Conservation (phyloP, 2,888 invertebrate species). For the Drosophila neonasuta region DNA sequence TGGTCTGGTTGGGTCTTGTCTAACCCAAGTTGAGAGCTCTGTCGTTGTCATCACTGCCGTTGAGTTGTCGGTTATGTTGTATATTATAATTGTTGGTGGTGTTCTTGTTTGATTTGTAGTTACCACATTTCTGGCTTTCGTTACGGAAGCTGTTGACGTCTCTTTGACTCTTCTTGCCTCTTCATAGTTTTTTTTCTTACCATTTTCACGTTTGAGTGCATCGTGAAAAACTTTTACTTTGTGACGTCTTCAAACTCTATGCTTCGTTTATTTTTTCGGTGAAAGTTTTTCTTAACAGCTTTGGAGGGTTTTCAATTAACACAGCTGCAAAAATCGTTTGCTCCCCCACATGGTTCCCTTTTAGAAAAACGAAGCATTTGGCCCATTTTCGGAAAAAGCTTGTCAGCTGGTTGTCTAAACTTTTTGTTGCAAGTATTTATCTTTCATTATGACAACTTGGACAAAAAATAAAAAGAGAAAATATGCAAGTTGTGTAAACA, state of each 20-base stretch:
- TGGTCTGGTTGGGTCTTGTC: conserved; percentile 18
- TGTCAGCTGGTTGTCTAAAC: conserved; percentile 51
- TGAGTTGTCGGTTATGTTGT: conserved; percentile 47
- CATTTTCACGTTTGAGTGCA: conserved; percentile 58
- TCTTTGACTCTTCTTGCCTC: conserved; percentile 27
- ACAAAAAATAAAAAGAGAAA: conserved; percentile 20
- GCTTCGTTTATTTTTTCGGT: conserved; percentile 44
- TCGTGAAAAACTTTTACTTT: conserved; percentile 73
- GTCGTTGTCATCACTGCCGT: conserved; percentile 16
- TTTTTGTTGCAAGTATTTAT: conserved; percentile 62
- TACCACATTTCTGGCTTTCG: conserved; percentile 63
- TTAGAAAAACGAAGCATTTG: neutral
- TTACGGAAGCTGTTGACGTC: conserved; percentile 53
- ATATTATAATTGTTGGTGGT: conserved; percentile 45
- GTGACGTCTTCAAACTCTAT: conserved; percentile 47
- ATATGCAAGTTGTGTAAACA: conserved; percentile 68
- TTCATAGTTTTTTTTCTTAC: conserved; percentile 23
- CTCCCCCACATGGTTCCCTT: neutral
- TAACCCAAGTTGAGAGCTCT: conserved; percentile 24
- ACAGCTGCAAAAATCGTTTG: conserved; percentile 30
- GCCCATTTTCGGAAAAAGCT: conserved; percentile 12
- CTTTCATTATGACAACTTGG: conserved; percentile 65
- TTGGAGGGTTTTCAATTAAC: conserved; percentile 52
- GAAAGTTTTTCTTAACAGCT: conserved; percentile 61
- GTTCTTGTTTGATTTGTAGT: conserved; percentile 70